These are phyloP conservation scores for Tipula confusa DNA, from an alignment of 2,888 invertebrate species.

Conservation along the genomic window DNA sequence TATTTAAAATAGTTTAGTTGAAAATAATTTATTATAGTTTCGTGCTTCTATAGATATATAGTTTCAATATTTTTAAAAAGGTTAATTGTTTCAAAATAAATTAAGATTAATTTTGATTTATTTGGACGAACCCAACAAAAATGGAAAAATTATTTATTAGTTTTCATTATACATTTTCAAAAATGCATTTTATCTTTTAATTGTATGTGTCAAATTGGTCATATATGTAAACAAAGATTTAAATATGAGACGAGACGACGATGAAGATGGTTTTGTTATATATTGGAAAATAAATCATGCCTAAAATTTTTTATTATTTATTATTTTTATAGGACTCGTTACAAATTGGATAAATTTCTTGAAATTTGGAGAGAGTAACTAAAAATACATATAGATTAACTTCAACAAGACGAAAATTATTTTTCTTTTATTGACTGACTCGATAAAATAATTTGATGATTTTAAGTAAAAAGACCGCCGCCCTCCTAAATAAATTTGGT, in stretches of 20 bases:
- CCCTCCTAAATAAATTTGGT: neutral
- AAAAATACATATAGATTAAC: neutral
- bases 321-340: neutral
- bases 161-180: neutral
- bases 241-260: neutral
- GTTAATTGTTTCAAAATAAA: slow-evolving; percentile 25
- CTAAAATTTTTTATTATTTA: neutral
- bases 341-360: neutral
- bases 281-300: slow-evolving; percentile 4
- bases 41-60: neutral
- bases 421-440: neutral
- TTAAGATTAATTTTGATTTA: slow-evolving; percentile 25
- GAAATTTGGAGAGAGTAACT: neutral
- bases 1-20: neutral
- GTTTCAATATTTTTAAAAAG: neutral
- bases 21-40: neutral
- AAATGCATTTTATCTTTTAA: slow-evolving; percentile 14
- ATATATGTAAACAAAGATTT: neutral
- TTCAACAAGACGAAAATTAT: neutral
- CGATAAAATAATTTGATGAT: slow-evolving; percentile 12
- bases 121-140: neutral
- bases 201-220: slow-evolving; percentile 3
- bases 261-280: neutral
- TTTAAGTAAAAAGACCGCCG: neutral
- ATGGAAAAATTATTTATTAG: neutral